Base-by-base conservation (phyloP, 2,888 invertebrate genomes). In the Nemotelus pantherinus region DNA sequence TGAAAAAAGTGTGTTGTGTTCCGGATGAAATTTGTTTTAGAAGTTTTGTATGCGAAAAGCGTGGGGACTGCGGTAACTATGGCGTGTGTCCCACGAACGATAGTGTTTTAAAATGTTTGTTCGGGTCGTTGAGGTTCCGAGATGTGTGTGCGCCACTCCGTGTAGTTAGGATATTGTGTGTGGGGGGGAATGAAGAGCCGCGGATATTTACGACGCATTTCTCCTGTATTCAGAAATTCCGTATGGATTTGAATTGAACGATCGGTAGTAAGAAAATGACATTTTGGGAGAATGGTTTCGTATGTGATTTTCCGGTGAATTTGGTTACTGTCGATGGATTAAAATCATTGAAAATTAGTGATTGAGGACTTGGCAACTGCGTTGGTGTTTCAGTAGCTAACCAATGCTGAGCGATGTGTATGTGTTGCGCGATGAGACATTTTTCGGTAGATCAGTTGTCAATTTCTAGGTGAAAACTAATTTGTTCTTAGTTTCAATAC, bases 141-240 rank as follows among this genome's bases (percentile, higher is more conserved):
- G 43, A 55, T 70, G 70, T 47, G 70, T 70, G 70, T 70, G 70
- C 55, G 45, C 55, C 5, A 2, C 50, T 53, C 41, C 57, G 64
- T 71, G 43, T 63, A 50, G 48, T 39, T 67, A 44, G n/a, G 10
- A 47, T 6, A 60, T 60, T 43, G 74, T 48, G 43, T 58, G 25
- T 25, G 25, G 25, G 25, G 72, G 68, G 44, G 55, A 10, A 55
- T 43, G 43, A 7, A 55, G 70, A 39, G 60, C 60, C 2, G 50
- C 47, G 60, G 63, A 50, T 41, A 7, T 2, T 10, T 57, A 44
- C 74, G 74, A 63, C 74, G 74, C 74, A 74, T 47, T 74, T 74
- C 2, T 60, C 39, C 45, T 1, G 41, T 41, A 5, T 2, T 9
- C 41, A 39, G 48, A 48, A 60, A 53, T 41, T 60, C 43, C 63